phyloP scores from a whole-genome alignment of 1,140 invertebrate genomes.

The Sinella curviseta region DNA sequence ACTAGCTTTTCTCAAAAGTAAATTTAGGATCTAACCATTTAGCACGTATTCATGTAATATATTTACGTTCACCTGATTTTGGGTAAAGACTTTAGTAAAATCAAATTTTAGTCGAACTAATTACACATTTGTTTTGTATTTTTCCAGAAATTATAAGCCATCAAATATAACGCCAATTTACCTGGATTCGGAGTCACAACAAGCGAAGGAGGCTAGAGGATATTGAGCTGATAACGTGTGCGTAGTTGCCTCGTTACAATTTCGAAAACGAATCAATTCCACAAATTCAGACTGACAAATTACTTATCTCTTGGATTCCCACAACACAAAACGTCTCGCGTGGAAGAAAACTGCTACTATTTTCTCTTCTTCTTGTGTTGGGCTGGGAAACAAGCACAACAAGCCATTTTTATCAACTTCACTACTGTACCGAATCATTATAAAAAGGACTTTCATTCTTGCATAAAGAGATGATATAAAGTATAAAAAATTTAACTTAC shows the following conservation, averaged over 20 bases:
- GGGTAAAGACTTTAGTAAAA: background rate
- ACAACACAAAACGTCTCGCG: background rate
- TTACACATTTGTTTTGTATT: slow-evolving; percentile 33
- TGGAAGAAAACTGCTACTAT: background rate
- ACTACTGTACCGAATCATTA: background rate
- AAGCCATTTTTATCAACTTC: background rate
- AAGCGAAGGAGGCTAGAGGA: background rate
- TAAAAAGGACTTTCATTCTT: slow-evolving; percentile 18
- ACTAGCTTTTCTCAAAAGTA: too few species aligned
- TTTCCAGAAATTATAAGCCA: slow-evolving; percentile 56
- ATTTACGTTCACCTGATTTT: background rate
- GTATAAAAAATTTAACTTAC: background rate
- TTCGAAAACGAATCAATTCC: background rate
- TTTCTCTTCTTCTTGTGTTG: background rate
- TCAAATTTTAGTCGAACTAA: slow-evolving; percentile 2
- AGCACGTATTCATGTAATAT: too few species aligned
- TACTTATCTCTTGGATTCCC: background rate
- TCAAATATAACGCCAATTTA: slow-evolving; percentile 55
- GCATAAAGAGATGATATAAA: background rate
- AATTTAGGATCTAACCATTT: too few species aligned
- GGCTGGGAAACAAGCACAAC: too few species aligned
- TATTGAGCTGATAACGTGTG: background rate
- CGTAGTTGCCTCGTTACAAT: background rate
- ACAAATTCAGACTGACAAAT: slow-evolving; percentile 9
- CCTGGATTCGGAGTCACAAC: slow-evolving; percentile 49